Percentiles rank a stretch among this genome's conserved stretches.
phyloP scores from a whole-genome alignment of 2,888 invertebrate species.

The Cartodere bifasciata region DNA sequence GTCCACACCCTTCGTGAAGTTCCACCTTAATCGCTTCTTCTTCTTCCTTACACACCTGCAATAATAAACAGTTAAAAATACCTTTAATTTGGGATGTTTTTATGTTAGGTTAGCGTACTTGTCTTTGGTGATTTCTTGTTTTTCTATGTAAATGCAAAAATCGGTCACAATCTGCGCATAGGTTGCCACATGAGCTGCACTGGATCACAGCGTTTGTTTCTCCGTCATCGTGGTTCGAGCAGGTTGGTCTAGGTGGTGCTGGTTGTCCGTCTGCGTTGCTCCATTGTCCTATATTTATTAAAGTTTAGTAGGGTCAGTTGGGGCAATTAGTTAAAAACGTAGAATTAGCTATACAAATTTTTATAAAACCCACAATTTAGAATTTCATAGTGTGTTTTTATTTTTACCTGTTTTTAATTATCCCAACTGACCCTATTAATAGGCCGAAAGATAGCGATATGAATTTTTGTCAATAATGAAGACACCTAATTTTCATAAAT shows the following conservation, averaged over 20 bases:
- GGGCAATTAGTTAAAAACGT: no score
- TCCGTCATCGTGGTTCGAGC: constrained; percentile 94
- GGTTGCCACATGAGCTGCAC: constrained; percentile 80
- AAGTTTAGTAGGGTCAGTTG: no score
- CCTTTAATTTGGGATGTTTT: no score
- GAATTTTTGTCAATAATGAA: no score
- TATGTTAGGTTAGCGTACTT: constrained; percentile 46
- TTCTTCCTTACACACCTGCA: constrained; percentile 83
- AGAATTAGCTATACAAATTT: no score
- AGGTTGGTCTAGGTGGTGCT: constrained; percentile 60
- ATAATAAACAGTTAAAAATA: no score
- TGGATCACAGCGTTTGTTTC: constrained; percentile 85
- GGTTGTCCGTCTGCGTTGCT: constrained; percentile 47
- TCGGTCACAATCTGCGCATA: constrained; percentile 93
- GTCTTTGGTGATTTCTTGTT: constrained; percentile 73
- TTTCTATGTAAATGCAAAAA: constrained; percentile 85
- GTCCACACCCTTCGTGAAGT: constrained; percentile 91
- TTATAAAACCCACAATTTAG: no score
- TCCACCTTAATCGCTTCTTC: constrained; percentile 94
- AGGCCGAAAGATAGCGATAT: no score
- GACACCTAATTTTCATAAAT: no score
- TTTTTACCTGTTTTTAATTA: no score
- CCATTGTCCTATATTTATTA: constrained; percentile 73
- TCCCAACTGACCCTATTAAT: no score
- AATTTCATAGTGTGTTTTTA: no score